Evolutionary conservation across 2,113 vertebrate species (phyloP).

Genomic region (Pedetes capensis): DNA sequence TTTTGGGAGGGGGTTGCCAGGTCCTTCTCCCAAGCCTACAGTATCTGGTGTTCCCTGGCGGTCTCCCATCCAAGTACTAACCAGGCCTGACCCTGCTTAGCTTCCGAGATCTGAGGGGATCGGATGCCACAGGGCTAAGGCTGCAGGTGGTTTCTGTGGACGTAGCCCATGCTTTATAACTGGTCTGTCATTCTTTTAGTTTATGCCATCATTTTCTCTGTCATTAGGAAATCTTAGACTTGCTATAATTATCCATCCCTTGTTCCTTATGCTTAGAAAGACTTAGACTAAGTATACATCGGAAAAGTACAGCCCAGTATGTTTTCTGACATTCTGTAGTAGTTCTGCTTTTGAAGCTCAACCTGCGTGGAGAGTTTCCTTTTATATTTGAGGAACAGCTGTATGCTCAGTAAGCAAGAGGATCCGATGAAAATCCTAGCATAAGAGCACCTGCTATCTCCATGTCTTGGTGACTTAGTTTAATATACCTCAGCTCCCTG

Average conservation of each 20-base stretch:
- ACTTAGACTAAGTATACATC: too few relatives aligned
- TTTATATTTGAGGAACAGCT: not conserved
- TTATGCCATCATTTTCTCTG: not conserved
- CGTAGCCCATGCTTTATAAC: not conserved
- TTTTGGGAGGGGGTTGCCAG: too few relatives aligned
- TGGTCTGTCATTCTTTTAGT: not conserved
- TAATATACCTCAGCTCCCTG: not conserved
- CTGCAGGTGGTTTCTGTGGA: too few relatives aligned
- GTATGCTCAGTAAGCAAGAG: accelerated
- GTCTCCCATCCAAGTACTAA: too few relatives aligned
- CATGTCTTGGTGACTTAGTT: accelerated
- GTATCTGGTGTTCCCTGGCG: too few relatives aligned
- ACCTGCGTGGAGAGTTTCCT: not conserved
- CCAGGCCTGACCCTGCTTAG: too few relatives aligned
- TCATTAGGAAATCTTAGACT: not conserved
- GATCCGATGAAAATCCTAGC: not conserved
- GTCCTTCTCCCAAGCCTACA: too few relatives aligned
- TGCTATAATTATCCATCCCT: not conserved
- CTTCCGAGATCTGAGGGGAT: too few relatives aligned
- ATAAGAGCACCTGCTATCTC: accelerated
- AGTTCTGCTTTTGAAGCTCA: not conserved
- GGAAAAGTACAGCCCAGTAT: not conserved
- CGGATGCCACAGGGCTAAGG: too few relatives aligned
- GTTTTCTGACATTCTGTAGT: not conserved
- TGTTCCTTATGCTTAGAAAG: not conserved